Conservation (phyloP, 2,888 invertebrate genomes). For the Lacanobia oleracea region DNA sequence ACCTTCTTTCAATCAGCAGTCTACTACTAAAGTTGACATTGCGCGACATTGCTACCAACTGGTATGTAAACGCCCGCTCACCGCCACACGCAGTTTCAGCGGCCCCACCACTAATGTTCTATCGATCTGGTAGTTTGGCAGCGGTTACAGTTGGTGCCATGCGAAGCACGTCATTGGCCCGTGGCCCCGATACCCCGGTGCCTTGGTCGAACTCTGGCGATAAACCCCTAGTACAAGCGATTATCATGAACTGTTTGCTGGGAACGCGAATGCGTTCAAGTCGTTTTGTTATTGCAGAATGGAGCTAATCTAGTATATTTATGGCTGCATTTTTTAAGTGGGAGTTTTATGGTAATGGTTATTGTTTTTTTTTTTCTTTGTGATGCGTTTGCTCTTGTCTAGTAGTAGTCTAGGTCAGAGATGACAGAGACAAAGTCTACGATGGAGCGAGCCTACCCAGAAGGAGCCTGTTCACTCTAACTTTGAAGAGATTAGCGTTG, state of each 20-base stretch:
- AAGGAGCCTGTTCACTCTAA: too few relatives aligned
- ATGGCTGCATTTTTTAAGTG: conserved; percentile 24
- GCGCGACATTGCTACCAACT: not conserved
- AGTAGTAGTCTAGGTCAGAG: too few relatives aligned
- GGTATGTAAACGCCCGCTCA: conserved; percentile 17
- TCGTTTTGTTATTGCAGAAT: conserved; percentile 34
- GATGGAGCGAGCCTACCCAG: too few relatives aligned
- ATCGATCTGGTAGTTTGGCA: conserved; percentile 87
- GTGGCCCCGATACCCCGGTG: conserved; percentile 63
- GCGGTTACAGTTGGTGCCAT: conserved; percentile 83
- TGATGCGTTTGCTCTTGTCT: too few relatives aligned
- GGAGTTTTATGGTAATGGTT: conserved; percentile 12
- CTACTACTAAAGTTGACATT: not conserved
- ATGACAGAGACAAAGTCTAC: too few relatives aligned
- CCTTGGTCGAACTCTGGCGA: conserved; percentile 55
- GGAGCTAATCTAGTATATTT: conserved; percentile 47
- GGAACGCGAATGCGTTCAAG: conserved; percentile 25
- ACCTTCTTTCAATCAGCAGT: not conserved
- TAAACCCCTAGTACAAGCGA: conserved; percentile 53
- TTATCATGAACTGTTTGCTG: conserved; percentile 53
- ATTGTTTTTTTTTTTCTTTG: too few relatives aligned
- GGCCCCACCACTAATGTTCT: conserved; percentile 77
- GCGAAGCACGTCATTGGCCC: conserved; percentile 77
- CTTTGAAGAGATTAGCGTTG: too few relatives aligned
- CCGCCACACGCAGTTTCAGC: conserved; percentile 59